These are phyloP conservation scores for Thomomys bottae DNA, from an alignment of 2,113 vertebrate species.

Conservation along the genomic window DNA sequence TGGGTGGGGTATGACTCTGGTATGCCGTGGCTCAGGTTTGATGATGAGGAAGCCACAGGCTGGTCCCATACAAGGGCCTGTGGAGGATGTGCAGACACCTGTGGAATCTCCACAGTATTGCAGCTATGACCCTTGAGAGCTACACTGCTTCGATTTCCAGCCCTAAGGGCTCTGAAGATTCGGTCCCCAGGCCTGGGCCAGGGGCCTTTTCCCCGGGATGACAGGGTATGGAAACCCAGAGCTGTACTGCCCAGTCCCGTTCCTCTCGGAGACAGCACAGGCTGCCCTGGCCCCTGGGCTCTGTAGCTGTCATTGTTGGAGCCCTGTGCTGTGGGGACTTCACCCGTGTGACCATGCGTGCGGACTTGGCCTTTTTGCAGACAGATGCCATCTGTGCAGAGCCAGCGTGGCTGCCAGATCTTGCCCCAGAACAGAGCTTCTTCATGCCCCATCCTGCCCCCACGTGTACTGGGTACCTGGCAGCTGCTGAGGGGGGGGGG, in stretches of 20 bases:
- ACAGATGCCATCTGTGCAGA: background rate
- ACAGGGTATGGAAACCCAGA: background rate
- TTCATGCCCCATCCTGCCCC: background rate
- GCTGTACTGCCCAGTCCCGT: background rate
- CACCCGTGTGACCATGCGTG: rapidly evolving
- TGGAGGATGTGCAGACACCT: rapidly evolving
- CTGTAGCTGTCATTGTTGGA: background rate
- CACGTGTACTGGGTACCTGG: background rate
- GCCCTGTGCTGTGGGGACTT: too few relatives aligned
- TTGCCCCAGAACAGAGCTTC: background rate
- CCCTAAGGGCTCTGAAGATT: too few relatives aligned
- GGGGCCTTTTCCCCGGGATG: background rate
- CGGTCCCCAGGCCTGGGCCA: too few relatives aligned
- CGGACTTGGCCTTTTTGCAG: background rate
- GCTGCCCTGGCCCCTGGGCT: background rate
- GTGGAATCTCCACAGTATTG: too few relatives aligned
- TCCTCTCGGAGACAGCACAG: background rate
- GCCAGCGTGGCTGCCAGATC: background rate
- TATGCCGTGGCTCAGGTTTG: background rate
- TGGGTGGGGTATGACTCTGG: too few relatives aligned
- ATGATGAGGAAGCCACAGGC: background rate
- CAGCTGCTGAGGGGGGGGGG: background rate
- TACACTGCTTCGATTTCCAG: background rate
- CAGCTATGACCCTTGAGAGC: background rate
- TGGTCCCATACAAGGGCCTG: background rate